Evolutionary conservation across 1,140 invertebrate species (phyloP), one percentile per base, ranked within the genome.

Genomic region (Philopotamus ludificatus): DNA sequence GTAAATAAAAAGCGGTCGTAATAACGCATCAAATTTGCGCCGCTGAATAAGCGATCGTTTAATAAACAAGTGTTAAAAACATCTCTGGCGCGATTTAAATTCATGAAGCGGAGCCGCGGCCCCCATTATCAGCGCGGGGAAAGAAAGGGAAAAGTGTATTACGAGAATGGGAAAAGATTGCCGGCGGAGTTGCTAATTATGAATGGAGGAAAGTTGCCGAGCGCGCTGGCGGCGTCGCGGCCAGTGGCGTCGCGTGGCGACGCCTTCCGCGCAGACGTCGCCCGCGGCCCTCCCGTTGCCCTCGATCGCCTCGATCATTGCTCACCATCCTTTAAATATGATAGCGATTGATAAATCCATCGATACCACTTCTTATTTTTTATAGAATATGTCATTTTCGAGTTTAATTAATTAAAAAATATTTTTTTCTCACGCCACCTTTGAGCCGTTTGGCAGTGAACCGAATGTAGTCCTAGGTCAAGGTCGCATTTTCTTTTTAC

Each of bases 401-500:
- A n/a, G n/a, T 51, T 10, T 23, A 63, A 23, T 34, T 51, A 53
- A 51, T 23, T 26, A 63, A 63, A 20, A 53, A 57, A 42, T 57
- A 53, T 28, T 42, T 53, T 60, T 66, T 54, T 53, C 45, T 18
- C 7, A 12, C 59, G 51, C 65, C 65, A 57, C 60, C 65, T 16
- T 51, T 67, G 65, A 20, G 15, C 25, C 64, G 65, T 65, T 70
- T 70, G 62, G 65, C 64, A 70, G 60, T 70, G 68, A 67, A 67
- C 64, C 68, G 64, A 70, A 70, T 70, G 66, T 70, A 70, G 68
- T 65, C 57, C 65, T 70, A 70, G 68, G 68, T 70, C 68, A 70
- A 70, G 68, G 68, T 65, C 68, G 68, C 68, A 62, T 66, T 70
- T 70, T 70, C 65, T 70, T 70, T 70, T 70, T 70, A 67, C 65